Base-by-base conservation (phyloP, 2,113 vertebrate genomes). In the Gasterosteus nipponicus region DNA sequence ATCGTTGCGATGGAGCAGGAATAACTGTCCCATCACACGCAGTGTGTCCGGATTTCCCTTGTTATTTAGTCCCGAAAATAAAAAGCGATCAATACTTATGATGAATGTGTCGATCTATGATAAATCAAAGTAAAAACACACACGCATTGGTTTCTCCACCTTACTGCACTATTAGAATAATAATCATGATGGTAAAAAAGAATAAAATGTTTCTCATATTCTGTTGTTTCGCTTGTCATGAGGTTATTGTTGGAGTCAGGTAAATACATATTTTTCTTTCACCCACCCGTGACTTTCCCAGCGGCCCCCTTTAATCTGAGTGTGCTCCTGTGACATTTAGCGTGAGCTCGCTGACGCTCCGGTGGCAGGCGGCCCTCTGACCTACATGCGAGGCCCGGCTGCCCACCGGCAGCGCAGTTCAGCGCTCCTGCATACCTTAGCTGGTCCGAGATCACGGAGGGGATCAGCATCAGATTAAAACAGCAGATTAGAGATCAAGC, bases 311-410 rank as follows among this genome's bases (percentile, higher is more conserved):
- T 82, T 89, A 89, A 92, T 89, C 88, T 47, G 68, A 39, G n/a
- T 89, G 77, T 46, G 80, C 84, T 66, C 73, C 87, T 89, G 86
- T 87, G 87, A 91, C 91, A 91, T 91, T 86, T 91, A 80, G 74
- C 91, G 88, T 86, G 72, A 73, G 83, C 80, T 82, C 66, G 73
- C 85, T 78, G 86, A 89, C 86, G 82, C 88, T 87, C 75, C 85
- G 87, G 89, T 90, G 86, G 87, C 77, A 70, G 68, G 82, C 70
- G 68, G 69, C 92, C 49, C 86, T 85, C 77, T 92, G 87, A 88
- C 89, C 89, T 86, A 83, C 81, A 87, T 85, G 69, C 9, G 73
- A 80, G 74, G 11, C n/a, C n/a, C 58, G 2, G 16, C 59, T 75
- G 74, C 72, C 81, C 80, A 80, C 81, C 84, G 85, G 81, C 79